phyloP scores from a whole-genome alignment of 2,797 vertebrate species.

The Microctenopoma lineatum region DNA sequence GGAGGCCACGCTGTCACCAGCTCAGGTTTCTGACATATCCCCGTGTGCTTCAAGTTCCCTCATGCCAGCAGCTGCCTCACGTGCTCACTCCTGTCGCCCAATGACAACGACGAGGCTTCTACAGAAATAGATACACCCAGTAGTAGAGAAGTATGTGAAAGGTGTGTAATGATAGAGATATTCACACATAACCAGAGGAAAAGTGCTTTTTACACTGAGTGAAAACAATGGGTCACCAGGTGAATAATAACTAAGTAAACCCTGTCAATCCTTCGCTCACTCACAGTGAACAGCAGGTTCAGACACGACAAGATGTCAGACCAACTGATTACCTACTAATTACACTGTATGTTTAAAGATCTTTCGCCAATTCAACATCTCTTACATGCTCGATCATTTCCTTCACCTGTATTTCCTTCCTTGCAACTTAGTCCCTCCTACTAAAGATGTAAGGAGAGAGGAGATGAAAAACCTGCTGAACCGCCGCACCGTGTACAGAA shows the following conservation, averaged over 20 bases:
- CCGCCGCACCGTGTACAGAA: too few species aligned
- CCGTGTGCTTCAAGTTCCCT: constrained; percentile 22
- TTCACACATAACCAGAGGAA: constrained; percentile 25
- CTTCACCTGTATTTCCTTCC: too few species aligned
- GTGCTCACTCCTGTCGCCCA: constrained; percentile 39
- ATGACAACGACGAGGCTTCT: constrained; percentile 21
- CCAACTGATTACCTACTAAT: too few species aligned
- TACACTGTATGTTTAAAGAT: too few species aligned
- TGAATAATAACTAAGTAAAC: background rate
- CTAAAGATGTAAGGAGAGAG: too few species aligned
- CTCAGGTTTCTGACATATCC: constrained; percentile 48
- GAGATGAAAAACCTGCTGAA: too few species aligned
- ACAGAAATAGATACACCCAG: constrained; percentile 48
- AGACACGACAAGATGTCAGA: background rate
- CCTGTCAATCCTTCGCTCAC: background rate
- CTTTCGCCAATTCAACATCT: too few species aligned
- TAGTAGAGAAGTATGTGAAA: constrained; percentile 16
- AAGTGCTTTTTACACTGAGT: background rate
- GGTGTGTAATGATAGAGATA: constrained; percentile 30
- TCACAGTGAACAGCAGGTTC: background rate
- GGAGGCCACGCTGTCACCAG: constrained; percentile 20
- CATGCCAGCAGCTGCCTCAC: constrained; percentile 53
- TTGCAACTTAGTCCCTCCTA: too few species aligned
- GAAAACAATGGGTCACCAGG: constrained; percentile 1
- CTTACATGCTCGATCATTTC: too few species aligned